Evolutionary conservation across 1,140 invertebrate species (phyloP).

Genomic region (Drosophila erecta): DNA sequence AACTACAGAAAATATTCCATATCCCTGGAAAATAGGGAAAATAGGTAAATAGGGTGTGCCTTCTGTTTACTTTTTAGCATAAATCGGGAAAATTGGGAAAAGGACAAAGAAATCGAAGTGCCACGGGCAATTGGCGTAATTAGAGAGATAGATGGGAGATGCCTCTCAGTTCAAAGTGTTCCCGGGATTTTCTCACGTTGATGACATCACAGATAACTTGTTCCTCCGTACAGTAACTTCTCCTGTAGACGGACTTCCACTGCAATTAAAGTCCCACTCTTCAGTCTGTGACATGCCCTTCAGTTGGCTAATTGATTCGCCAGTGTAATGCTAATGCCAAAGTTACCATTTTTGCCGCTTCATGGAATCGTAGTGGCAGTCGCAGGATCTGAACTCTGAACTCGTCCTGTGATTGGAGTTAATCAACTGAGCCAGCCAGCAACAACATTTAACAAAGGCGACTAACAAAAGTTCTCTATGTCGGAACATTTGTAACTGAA

Average conservation of each 20-base stretch:
- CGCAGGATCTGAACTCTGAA: constrained; percentile 4
- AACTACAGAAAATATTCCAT: constrained; percentile 29
- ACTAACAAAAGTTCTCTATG: constrained; percentile 60
- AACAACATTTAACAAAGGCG: constrained; percentile 35
- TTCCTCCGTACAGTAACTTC: neutral
- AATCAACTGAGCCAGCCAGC: constrained; percentile 19
- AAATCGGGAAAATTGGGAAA: constrained; percentile 50
- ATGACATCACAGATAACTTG: constrained; percentile 24
- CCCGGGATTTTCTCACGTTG: constrained; percentile 67
- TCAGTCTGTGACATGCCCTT: constrained; percentile 3
- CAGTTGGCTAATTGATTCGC: constrained; percentile 54
- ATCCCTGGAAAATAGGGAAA: neutral
- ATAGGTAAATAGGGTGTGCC: constrained; percentile 36
- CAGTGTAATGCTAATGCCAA: constrained; percentile 62
- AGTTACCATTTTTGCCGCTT: constrained; percentile 65
- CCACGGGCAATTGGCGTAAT: constrained; percentile 72
- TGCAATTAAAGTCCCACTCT: constrained; percentile 56
- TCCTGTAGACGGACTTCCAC: neutral
- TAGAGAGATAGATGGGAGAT: constrained; percentile 52
- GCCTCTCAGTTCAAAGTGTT: constrained; percentile 6
- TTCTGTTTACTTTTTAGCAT: constrained; percentile 78
- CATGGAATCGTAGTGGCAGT: constrained; percentile 8
- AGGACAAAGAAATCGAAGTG: constrained; percentile 53
- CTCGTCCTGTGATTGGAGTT: neutral
- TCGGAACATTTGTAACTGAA: constrained; percentile 67